phyloP scores from a whole-genome alignment of 2,797 vertebrate genomes.

The Schizopygopsis pylzovi region DNA sequence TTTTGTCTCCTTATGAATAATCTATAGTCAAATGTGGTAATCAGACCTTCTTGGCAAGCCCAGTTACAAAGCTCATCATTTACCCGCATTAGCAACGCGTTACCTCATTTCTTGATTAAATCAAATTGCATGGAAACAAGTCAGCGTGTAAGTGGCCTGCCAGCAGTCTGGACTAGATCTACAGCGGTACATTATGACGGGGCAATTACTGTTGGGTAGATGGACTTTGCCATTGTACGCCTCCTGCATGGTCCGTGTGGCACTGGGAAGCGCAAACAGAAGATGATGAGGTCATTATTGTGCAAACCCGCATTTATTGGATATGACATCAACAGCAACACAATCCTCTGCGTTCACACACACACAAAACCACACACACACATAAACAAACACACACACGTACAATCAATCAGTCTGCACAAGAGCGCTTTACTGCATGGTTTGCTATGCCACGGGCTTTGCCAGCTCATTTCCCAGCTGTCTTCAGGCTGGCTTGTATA shows the following conservation, averaged over 20 bases:
- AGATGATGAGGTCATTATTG: conserved; percentile 63
- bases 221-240: conserved; percentile 64
- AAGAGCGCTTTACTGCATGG: conserved; percentile 29
- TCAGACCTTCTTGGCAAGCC: conserved; percentile 72
- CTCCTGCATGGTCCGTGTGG: conserved; percentile 49
- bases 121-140: conserved; percentile 77
- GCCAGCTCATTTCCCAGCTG: conserved; percentile 10
- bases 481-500: conserved; percentile 16
- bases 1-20: conserved; percentile 80
- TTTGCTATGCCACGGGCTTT: not conserved
- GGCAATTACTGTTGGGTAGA: conserved; percentile 57
- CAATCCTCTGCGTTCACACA: conserved; percentile 48
- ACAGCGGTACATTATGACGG: conserved; percentile 56
- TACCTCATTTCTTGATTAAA: conserved; percentile 80
- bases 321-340: conserved; percentile 55
- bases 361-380: conserved; percentile 44
- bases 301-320: conserved; percentile 67
- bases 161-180: conserved; percentile 65
- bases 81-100: conserved; percentile 73
- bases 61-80: conserved; percentile 73
- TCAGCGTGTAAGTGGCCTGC: conserved; percentile 73
- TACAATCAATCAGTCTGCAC: conserved; percentile 46
- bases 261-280: conserved; percentile 59
- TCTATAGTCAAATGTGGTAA: conserved; percentile 74
- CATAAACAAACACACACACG: conserved; percentile 29